Evolutionary conservation across 1,140 invertebrate genomes (phyloP), one percentile per base, ranked within the genome.

Genomic region (Leucophenga varia): DNA sequence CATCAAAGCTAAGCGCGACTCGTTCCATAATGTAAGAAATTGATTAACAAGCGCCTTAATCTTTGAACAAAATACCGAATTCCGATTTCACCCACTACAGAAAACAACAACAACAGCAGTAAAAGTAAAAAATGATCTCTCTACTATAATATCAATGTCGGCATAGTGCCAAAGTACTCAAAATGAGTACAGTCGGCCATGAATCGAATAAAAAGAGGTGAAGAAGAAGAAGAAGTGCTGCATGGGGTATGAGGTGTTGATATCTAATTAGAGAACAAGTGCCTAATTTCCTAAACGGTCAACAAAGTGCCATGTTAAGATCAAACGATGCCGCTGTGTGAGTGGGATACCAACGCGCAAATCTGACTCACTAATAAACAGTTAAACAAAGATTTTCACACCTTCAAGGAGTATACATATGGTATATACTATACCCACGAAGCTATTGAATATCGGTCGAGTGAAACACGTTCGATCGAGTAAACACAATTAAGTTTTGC

Each of bases 251-350:
- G n/a, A n/a, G 63, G 59, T 55, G 61, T 56, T 59, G 53, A 59
- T 58, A n/a, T n/a, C n/a, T n/a, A 67, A 67, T 67, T 67, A 67
- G 63, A 63, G 53, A 65, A 61, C 63, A 67, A 67, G 63, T 67
- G 63, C 40, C 59, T 54, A 51, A 49, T 25, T 25, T 25, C 5
- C 22, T 25, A 25, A 25, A 25, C 10, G 22, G 22, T 10, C 10
- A 10, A 25, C 22, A 55, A 30, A 44, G 45, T 41, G 17, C 13
- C 19, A 47, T 59, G 59, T 59, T 12, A 36, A 53, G 36, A 64
- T 67, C 63, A 67, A 67, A 65, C 46, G 55, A 21, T 6, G 9
- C 5, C 1, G 16, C 45, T 16, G n/a, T n/a, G n/a, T n/a, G n/a
- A n/a, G n/a, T n/a, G n/a, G n/a, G n/a, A n/a, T n/a, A 7, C 18